Evolutionary conservation across 2,888 invertebrate species (phyloP), one percentile per base, ranked within the genome.

Genomic region (Marronus borbonicus): DNA sequence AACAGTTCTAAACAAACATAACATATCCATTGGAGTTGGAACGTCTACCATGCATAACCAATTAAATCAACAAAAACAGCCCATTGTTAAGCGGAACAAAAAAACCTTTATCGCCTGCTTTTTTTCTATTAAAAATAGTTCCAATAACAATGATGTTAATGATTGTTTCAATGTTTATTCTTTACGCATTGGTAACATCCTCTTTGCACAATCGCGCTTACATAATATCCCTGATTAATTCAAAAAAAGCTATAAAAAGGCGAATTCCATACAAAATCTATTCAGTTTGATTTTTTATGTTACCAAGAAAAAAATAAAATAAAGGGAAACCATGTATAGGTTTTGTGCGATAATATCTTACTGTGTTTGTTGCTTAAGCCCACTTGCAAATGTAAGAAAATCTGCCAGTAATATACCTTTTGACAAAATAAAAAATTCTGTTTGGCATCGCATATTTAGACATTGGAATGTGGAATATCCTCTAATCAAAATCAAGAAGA

Each of bases 391-490:
- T 4, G 66, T 66, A 66, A 66, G 66, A 12, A 12, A 14, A 31
- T 24, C 8, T 12, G 1, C 12, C 1, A 31, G 28, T 14, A 55
- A 24, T 20, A 36, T 36, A 4, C 8, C 55, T 7, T 55, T 55
- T 20, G 8, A 17, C n/a, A 14, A 64, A 31, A 64, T 7, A 17
- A 17, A 17, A 17, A 17, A 12, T 31, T 28, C 8, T 44, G 12
- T 44, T 44, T 44, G 12, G 12, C 12, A 12, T n/a, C 31, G n/a
- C 8, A 55, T 2, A 66, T 49, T 39, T 77, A 88, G 88, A 84
- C 85, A 10, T 81, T 88, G 58, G 86, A 88, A 81, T 88, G 88
- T 82, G 86, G 86, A 3, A 81, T 86, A 20, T 80, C 80, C 44
- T 39, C 78, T 8, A 69, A 65, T 58, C 79, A 79, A 64, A 76